Percentiles rank a stretch among this genome's conserved stretches.
phyloP scores from a whole-genome alignment of 2,113 vertebrate species.

The Centropus unirufus region DNA sequence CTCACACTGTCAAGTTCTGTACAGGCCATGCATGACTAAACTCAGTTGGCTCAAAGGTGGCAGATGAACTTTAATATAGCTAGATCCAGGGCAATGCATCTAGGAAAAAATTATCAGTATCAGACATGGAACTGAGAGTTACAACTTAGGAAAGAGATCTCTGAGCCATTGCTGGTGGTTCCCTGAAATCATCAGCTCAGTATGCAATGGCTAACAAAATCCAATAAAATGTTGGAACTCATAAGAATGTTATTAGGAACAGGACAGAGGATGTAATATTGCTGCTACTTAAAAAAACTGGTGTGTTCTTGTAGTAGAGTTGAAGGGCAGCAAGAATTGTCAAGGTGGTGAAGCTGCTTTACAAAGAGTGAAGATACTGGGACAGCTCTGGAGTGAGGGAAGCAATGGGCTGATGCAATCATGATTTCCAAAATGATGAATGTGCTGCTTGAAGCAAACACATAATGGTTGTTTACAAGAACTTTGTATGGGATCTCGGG shows the following conservation, averaged over 20 bases:
- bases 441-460: neutral
- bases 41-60: neutral
- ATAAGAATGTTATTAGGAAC: neutral
- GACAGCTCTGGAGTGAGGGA: neutral
- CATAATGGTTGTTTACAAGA: neutral
- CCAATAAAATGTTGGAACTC: neutral
- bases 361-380: neutral
- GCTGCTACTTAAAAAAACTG: neutral
- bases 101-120: constrained; percentile 24
- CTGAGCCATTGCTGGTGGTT: neutral
- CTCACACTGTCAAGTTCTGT: neutral
- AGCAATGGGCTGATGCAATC: neutral
- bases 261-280: neutral
- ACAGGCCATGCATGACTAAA: neutral
- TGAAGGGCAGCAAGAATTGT: neutral
- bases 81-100: neutral
- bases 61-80: constrained; percentile 1
- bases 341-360: neutral
- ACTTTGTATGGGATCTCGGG: neutral
- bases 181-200: constrained; percentile 31
- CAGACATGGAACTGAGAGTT: constrained; percentile 1
- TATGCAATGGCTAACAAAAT: constrained; percentile 7
- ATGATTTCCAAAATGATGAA: neutral
- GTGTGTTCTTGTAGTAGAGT: neutral
- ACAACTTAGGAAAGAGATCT: neutral